Evolutionary conservation across 2,888 invertebrate genomes (phyloP).

Genomic region (Selenia dentaria): DNA sequence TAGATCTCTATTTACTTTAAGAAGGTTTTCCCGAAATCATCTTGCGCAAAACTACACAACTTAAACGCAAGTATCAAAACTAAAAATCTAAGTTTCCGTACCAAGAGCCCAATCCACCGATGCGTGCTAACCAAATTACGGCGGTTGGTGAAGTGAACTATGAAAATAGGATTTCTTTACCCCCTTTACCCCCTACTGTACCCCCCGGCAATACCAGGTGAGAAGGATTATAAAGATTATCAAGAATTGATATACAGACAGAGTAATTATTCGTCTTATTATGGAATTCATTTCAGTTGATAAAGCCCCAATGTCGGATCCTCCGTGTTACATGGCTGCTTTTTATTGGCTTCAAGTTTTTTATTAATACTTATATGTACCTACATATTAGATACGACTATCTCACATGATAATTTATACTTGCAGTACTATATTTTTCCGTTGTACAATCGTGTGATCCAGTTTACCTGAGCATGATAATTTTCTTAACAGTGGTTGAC

Average conservation of each 20-base stretch:
- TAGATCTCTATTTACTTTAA: too few species aligned
- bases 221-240: conserved; percentile 75
- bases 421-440: too few species aligned
- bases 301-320: not conserved
- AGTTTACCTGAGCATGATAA: too few species aligned
- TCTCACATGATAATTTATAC: too few species aligned
- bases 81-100: conserved; percentile 31
- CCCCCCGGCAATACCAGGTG: conserved; percentile 50
- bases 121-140: conserved; percentile 79
- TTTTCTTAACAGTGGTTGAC: too few species aligned
- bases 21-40: too few species aligned
- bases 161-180: conserved; percentile 83
- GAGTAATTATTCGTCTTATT: conserved; percentile 15
- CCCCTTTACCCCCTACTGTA: conserved; percentile 36
- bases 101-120: conserved; percentile 75
- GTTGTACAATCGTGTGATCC: too few species aligned
- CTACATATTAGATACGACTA: too few species aligned
- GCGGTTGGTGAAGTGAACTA: conserved; percentile 79
- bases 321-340: too few species aligned
- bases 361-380: too few species aligned
- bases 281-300: conserved; percentile 4
- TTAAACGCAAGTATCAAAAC: conserved; percentile 58
- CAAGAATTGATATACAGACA: conserved; percentile 60
- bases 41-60: too few species aligned
- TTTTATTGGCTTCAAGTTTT: too few species aligned